A percentile compares a stretch with the other conserved stretches of the same genome.
phyloP scores from a whole-genome alignment of 2,113 vertebrate species.

The Lathamus discolor region DNA sequence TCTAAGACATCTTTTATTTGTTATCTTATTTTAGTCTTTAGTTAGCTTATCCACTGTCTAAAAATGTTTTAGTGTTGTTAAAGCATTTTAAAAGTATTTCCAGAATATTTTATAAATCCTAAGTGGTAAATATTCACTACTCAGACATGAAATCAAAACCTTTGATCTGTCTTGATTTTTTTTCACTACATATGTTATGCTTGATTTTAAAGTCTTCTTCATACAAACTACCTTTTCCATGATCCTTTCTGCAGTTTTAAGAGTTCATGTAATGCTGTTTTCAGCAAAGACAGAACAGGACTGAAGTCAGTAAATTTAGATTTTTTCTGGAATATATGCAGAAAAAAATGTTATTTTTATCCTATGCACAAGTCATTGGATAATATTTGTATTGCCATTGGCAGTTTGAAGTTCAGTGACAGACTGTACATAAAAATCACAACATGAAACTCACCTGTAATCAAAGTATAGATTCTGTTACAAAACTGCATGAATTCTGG shows the following conservation, averaged over 20 bases:
- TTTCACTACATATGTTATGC: neutral
- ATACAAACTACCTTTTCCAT: neutral
- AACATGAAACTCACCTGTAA: neutral
- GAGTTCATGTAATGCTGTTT: neutral
- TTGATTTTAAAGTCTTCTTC: neutral
- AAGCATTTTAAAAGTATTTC: neutral
- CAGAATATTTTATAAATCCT: neutral
- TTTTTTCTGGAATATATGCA: neutral
- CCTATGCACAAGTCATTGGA: neutral
- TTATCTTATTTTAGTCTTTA: neutral
- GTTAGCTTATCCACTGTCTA: neutral
- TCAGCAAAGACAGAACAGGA: neutral
- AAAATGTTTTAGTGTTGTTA: neutral
- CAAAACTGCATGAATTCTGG: neutral
- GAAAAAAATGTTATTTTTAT: neutral
- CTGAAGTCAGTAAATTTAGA: neutral
- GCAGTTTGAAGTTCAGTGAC: neutral
- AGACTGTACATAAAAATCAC: neutral
- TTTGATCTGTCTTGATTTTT: neutral
- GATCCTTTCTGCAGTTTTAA: neutral
- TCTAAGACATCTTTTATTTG: neutral
- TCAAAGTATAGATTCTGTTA: neutral
- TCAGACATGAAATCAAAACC: neutral
- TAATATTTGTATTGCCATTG: neutral
- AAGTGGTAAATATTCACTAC: neutral